Conservation (phyloP, 30 jellyfish, hydroid and myxozoan genomes). For the Hydractinia echinata region DNA sequence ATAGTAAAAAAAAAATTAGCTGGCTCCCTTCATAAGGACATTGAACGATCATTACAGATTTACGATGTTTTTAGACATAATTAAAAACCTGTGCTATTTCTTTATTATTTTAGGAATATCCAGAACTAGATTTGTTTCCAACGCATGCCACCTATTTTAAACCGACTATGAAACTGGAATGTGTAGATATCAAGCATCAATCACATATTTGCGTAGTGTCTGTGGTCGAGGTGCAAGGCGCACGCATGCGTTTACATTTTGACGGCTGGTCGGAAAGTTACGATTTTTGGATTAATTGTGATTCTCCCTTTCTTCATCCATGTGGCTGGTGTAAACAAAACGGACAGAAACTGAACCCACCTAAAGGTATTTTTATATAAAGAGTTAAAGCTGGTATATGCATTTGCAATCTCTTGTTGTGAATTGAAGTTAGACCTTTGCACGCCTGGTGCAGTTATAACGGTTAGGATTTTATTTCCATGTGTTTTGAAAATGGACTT, state of each 20-base stretch:
- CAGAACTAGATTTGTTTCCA: conserved; percentile 63
- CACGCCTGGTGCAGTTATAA: too few relatives aligned
- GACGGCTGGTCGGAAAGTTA: conserved; percentile 98
- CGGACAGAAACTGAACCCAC: conserved; percentile 67
- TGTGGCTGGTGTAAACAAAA: conserved; percentile 70
- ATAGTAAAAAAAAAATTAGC: too few relatives aligned
- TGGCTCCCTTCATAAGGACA: too few relatives aligned
- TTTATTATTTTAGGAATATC: conserved; percentile 65
- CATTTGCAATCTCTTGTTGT: background rate
- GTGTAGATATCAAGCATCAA: conserved; percentile 96
- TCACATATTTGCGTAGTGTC: conserved; percentile 88
- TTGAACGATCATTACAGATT: too few relatives aligned
- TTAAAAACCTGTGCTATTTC: background rate
- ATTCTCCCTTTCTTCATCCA: conserved; percentile 83
- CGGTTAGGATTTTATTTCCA: too few relatives aligned
- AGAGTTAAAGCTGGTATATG: background rate
- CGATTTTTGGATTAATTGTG: conserved; percentile 96
- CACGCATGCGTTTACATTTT: conserved; percentile 86
- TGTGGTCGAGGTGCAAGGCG: conserved; percentile 91
- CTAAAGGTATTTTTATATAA: conserved; percentile 56
- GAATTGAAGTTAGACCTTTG: too few relatives aligned
- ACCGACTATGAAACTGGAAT: conserved; percentile 92
- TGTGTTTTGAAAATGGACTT: too few relatives aligned
- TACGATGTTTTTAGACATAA: background rate
- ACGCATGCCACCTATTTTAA: conserved; percentile 33